Percentiles rank a stretch among this genome's conserved stretches.
Evolutionary conservation across 2,888 invertebrate genomes (phyloP).

Genomic region (Pecten maximus): DNA sequence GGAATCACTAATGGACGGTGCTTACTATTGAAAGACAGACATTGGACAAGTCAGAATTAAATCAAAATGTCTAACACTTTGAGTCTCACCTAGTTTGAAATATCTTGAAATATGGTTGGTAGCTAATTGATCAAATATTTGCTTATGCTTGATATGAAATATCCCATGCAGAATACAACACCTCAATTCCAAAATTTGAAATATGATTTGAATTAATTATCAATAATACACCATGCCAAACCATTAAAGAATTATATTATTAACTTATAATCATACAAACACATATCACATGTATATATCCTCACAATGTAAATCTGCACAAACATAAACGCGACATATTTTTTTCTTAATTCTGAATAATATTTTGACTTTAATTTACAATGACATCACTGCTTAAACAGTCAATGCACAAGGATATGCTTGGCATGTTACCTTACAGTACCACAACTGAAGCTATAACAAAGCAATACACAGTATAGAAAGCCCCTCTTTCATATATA

Average conservation of each 20-base stretch:
- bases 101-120: neutral
- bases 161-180: neutral
- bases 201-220: neutral
- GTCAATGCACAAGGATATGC: neutral
- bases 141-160: neutral
- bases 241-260: neutral
- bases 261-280: neutral
- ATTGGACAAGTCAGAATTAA: neutral
- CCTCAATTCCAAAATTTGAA: neutral
- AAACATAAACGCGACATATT: neutral
- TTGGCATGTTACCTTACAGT: neutral
- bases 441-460: neutral
- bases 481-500: neutral
- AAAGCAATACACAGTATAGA: neutral
- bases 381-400: neutral
- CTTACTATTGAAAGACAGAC: neutral
- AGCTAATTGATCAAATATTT: neutral
- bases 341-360: conserved; percentile 13
- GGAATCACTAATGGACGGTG: neutral
- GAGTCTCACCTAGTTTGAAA: neutral
- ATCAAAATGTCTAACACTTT: neutral
- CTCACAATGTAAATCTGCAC: neutral
- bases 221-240: neutral
- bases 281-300: neutral
- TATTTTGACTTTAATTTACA: neutral